Conservation (phyloP, 2,888 invertebrate genomes). For the Hoplodrina ambigua region DNA sequence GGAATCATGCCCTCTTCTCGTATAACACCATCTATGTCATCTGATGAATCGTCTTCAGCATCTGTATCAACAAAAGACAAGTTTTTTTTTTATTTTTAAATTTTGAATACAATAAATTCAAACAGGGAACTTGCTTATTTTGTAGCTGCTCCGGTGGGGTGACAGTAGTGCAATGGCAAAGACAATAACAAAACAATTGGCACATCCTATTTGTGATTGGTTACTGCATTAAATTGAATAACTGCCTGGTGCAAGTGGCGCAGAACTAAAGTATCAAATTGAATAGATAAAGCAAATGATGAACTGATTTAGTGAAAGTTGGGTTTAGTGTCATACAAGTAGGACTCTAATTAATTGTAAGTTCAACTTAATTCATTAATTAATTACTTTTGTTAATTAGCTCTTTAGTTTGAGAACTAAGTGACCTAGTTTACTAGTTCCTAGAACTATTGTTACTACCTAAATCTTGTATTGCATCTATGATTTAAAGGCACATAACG, state of each 20-base stretch:
- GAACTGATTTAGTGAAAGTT: not conserved
- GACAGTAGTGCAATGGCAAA: conserved; percentile 16
- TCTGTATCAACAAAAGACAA: conserved; percentile 69
- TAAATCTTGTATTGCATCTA: no score
- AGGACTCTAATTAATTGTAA: not conserved
- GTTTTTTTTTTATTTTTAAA: not conserved
- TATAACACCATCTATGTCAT: conserved; percentile 75
- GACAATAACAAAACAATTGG: conserved; percentile 34
- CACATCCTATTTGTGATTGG: conserved; percentile 34
- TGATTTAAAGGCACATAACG: no score
- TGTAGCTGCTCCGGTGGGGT: not conserved
- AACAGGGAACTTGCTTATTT: not conserved
- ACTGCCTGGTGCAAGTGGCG: conserved; percentile 18
- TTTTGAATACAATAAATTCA: not conserved
- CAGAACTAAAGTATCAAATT: not conserved
- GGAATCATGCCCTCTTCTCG: conserved; percentile 77
- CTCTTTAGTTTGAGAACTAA: not conserved
- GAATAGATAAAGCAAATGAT: conserved; percentile 2
- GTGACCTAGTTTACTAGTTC: not conserved
- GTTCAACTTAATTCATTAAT: not conserved
- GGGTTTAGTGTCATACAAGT: not conserved
- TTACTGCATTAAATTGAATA: conserved; percentile 45
- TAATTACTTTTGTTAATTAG: not conserved
- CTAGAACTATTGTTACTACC: no score
- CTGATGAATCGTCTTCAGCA: conserved; percentile 86